phyloP scores from a whole-genome alignment of 1,140 invertebrate genomes.

The Drosophila lini region DNA sequence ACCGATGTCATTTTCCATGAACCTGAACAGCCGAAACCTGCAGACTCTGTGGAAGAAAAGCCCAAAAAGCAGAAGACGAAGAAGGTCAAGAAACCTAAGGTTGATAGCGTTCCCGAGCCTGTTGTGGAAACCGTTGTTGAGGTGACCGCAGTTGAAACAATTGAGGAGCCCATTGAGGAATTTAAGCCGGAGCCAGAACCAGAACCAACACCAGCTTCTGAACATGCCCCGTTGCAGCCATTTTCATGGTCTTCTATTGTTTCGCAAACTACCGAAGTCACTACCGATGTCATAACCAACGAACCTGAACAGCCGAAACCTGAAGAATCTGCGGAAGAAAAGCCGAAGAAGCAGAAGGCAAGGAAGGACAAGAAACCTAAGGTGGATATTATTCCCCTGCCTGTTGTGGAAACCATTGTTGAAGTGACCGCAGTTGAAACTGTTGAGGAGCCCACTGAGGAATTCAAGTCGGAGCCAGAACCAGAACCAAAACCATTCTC shows the following conservation, averaged over 20 bases:
- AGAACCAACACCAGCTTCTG: no score
- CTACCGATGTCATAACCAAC: not conserved
- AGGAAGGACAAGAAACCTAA: no score
- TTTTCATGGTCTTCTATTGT: constrained; percentile 25
- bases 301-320: not conserved
- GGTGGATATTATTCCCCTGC: not conserved
- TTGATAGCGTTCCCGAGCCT: constrained; percentile 5
- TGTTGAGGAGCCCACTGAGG: not conserved
- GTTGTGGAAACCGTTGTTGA: constrained; percentile 4
- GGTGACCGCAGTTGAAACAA: not conserved
- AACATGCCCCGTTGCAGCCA: not conserved
- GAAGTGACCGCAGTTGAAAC: not conserved
- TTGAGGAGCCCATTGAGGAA: not conserved
- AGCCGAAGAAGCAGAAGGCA: constrained; percentile 22
- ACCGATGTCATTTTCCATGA: not conserved
- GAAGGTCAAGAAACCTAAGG: constrained; percentile 27
- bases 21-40: not conserved
- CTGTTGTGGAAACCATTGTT: not conserved
- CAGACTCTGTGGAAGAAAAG: not conserved
- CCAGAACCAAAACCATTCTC: not conserved
- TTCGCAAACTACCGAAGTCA: constrained; percentile 5
- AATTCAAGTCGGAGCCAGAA: not conserved
- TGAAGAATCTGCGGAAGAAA: not conserved
- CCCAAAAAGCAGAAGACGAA: constrained; percentile 30
- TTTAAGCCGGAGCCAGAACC: no score